Conservation (phyloP, 1,140 invertebrate genomes). For the Cryptotermes secundus region DNA sequence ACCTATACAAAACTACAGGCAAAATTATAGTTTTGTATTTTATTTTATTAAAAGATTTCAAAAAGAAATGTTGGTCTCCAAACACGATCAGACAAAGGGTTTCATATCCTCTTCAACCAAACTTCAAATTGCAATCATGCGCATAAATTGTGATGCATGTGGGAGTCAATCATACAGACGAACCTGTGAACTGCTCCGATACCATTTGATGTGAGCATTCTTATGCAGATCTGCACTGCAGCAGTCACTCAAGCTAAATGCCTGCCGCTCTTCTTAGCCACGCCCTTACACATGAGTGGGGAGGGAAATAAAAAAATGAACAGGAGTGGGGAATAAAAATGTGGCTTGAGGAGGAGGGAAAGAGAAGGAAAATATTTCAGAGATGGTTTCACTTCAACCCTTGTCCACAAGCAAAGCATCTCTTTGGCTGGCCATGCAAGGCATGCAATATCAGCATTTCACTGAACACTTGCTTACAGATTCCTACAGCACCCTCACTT, state of each 20-base stretch:
- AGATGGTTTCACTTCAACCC: constrained; percentile 6
- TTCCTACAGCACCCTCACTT: too few species aligned
- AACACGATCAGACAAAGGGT: too few species aligned
- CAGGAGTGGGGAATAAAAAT: neutral
- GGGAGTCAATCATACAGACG: too few species aligned
- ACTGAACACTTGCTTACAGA: neutral
- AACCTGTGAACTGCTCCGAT: neutral
- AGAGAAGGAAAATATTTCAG: neutral
- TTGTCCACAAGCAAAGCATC: neutral
- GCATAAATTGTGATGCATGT: too few species aligned
- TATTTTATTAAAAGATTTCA: too few species aligned
- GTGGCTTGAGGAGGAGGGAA: neutral
- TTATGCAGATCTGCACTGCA: neutral
- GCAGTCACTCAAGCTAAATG: constrained; percentile 11
- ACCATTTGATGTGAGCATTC: neutral
- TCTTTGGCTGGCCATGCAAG: neutral
- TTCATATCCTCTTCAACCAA: too few species aligned
- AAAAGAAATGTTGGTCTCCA: too few species aligned
- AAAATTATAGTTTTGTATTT: too few species aligned
- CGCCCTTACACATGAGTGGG: neutral
- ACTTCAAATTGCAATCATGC: neutral
- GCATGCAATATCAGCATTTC: neutral
- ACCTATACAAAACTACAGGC: too few species aligned
- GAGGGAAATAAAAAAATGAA: neutral
- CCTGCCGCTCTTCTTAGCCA: neutral